Evolutionary conservation across 1,140 invertebrate genomes (phyloP).

Genomic region (Leptopilina clavipes): DNA sequence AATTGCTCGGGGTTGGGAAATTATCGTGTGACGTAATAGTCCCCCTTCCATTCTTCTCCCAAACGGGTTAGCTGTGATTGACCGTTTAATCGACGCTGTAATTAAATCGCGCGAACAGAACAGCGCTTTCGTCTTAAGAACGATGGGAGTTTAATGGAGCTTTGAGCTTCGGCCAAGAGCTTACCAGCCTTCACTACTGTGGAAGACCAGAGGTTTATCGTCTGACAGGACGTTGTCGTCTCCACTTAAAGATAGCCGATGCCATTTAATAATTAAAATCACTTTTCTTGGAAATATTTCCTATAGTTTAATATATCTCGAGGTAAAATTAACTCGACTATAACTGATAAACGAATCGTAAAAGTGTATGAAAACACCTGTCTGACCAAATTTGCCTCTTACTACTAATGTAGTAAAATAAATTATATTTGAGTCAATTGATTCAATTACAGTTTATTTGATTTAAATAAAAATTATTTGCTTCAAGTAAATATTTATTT

Average conservation of each 20-base stretch:
- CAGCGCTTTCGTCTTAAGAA: slow-evolving; percentile 44
- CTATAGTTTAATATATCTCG: too few species aligned
- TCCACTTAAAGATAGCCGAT: slow-evolving; percentile 45
- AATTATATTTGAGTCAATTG: too few species aligned
- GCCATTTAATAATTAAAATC: slow-evolving; percentile 30
- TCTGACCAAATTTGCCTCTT: too few species aligned
- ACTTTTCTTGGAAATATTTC: slow-evolving; percentile 16
- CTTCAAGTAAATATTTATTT: too few species aligned
- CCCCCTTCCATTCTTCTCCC: neutral
- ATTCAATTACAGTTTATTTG: too few species aligned
- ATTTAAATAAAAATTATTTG: too few species aligned
- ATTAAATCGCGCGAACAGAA: slow-evolving; percentile 42
- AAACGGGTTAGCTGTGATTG: slow-evolving; percentile 42
- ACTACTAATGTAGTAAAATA: too few species aligned
- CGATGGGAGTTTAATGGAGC: slow-evolving; percentile 40
- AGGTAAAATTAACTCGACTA: too few species aligned
- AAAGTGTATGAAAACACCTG: too few species aligned
- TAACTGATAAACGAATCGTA: too few species aligned
- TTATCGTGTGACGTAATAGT: slow-evolving; percentile 19
- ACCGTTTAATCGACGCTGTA: slow-evolving; percentile 47
- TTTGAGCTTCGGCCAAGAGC: slow-evolving; percentile 35
- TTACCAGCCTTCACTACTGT: slow-evolving; percentile 21
- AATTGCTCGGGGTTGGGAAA: neutral
- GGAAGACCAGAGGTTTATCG: slow-evolving; percentile 39
- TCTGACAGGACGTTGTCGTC: slow-evolving; percentile 40